Conservation (phyloP, 2,888 invertebrate genomes). For the Ernsta delagoae region DNA sequence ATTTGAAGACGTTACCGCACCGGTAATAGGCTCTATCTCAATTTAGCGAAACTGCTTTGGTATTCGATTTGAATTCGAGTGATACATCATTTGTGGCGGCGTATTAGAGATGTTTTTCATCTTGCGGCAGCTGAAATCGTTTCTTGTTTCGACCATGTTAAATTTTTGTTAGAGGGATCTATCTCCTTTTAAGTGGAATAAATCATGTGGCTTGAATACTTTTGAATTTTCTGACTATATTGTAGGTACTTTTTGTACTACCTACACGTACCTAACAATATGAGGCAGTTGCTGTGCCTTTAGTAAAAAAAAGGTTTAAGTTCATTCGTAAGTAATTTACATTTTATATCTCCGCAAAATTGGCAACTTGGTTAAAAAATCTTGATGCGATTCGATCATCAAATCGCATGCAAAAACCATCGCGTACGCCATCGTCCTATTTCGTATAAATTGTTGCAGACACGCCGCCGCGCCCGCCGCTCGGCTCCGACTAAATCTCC, state of each 20-base stretch:
- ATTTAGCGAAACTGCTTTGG: slow-evolving; percentile 43
- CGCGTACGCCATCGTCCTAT: slow-evolving; percentile 40
- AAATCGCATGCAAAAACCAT: slow-evolving; percentile 34
- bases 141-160: not conserved
- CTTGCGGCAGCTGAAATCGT: not conserved
- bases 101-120: slow-evolving; percentile 49
- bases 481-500: slow-evolving; percentile 63
- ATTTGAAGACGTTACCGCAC: slow-evolving; percentile 48
- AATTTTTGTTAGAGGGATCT: too few species aligned
- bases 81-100: slow-evolving; percentile 52
- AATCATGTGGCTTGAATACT: too few species aligned
- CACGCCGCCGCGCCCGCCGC: slow-evolving; percentile 53
- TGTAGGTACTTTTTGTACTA: too few species aligned
- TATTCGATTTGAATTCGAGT: slow-evolving; percentile 58
- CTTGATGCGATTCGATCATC: slow-evolving; percentile 9
- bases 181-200: too few species aligned
- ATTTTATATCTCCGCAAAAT: slow-evolving; percentile 23
- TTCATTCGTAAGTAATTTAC: not conserved
- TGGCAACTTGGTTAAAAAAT: slow-evolving; percentile 24
- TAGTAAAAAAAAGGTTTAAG: not conserved
- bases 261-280: not conserved
- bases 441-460: slow-evolving; percentile 70
- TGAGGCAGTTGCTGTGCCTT: not conserved
- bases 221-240: too few species aligned
- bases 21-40: slow-evolving; percentile 41